phyloP scores from a whole-genome alignment of 2,113 vertebrate genomes.

The Furnarius figulus region DNA sequence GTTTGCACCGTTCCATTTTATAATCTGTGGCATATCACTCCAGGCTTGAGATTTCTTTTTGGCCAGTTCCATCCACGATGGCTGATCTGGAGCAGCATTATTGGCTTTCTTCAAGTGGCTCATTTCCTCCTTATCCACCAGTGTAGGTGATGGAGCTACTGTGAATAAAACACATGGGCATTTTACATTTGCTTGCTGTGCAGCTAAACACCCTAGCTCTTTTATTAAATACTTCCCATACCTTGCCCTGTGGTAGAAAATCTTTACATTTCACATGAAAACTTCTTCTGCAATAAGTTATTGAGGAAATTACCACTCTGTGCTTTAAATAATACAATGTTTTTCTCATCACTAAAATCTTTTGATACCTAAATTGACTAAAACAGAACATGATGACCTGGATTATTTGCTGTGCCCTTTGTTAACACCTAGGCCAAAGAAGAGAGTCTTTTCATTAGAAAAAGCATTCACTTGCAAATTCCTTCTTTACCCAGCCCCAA shows the following conservation, averaged over 20 bases:
- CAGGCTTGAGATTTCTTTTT: conserved; percentile 97
- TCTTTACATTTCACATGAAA: not conserved
- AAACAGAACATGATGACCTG: not conserved
- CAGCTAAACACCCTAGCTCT: not conserved
- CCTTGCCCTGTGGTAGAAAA: not conserved
- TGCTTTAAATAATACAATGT: not conserved
- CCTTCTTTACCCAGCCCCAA: not conserved
- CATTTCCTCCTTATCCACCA: conserved; percentile 73
- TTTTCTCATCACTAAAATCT: not conserved
- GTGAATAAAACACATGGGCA: not conserved
- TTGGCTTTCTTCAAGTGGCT: conserved; percentile 74
- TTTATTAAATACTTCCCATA: not conserved
- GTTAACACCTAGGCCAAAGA: not conserved
- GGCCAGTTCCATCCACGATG: conserved; percentile 95
- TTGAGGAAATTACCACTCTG: not conserved
- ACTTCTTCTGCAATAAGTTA: not conserved
- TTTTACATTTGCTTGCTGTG: not conserved
- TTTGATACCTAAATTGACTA: not conserved
- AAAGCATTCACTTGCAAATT: not conserved
- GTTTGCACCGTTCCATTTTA: conserved; percentile 66
- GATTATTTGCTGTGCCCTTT: not conserved
- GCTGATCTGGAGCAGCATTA: conserved; percentile 76
- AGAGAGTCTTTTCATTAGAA: not conserved
- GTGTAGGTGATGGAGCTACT: conserved; percentile 49
- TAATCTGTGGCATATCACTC: conserved; percentile 88